Base-by-base conservation (phyloP, 2,797 vertebrate genomes). In the Tiaroga cobitis region DNA sequence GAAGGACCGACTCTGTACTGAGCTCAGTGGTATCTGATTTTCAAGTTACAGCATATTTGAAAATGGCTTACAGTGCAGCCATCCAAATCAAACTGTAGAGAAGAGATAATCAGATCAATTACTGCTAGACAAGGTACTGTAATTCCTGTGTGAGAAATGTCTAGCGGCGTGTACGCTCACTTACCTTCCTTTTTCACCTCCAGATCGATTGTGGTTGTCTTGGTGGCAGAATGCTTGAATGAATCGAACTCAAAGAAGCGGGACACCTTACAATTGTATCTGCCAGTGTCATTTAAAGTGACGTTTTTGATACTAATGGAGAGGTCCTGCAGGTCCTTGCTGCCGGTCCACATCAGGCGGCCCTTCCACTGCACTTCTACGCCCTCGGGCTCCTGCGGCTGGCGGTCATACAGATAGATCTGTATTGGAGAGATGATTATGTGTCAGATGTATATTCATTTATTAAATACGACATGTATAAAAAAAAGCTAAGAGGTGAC, bases 261-360 rank as follows among this genome's bases (percentile, higher is more conserved):
- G 56, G 86, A 90, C 85, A 99, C 95, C 0, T 92, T 87, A 88
- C 98, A 99, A 81, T 95, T 94, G 84, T 98, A 99, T 76, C 91
- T 49, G 24, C 98, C 98, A 0, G 94, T 96, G 89, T 99, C 98
- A 0, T 96, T 96, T 39, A 92, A 85, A 7, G 94, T 96, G 87
- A 98, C 93, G 0, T 98, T 98, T 4, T 87, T 43, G 87, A 99
- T 96, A 0, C 91, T 88, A 90, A 99, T 96, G 92, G 98, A 99
- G 24, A 99, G 90, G 0, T 99, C 97, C 89, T 99, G 98, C 86
- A 99, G 92, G 90, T 99, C 98, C 80, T 96, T 95, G 91, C 97
- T 99, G 6, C 98, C 98, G 0, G 92, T 96, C 98, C 98, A 99
- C 59, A 79, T 72, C 10, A 99, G 91, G 8, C 98, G 96, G 0